phyloP scores from a whole-genome alignment of 2,113 vertebrate species.

The Arenaria interpres region DNA sequence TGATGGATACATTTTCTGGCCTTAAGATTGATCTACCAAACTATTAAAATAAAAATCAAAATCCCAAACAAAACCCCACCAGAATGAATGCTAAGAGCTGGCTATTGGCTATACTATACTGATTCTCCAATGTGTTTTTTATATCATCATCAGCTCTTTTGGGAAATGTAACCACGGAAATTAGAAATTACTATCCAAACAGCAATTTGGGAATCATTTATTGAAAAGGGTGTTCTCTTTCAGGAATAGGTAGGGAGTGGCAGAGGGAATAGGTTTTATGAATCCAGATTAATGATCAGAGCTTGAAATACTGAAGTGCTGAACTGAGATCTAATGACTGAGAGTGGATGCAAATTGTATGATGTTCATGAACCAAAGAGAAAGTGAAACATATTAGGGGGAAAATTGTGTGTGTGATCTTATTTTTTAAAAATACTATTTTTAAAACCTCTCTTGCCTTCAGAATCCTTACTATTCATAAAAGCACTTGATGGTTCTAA shows the following conservation, averaged over 20 bases:
- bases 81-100: not conserved
- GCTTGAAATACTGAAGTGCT: not conserved
- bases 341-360: conserved; percentile 50
- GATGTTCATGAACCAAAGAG: conserved; percentile 41
- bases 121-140: not conserved
- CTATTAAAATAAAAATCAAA: not conserved
- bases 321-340: conserved; percentile 33
- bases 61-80: not conserved
- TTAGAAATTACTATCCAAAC: not conserved
- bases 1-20: not conserved
- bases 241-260: not conserved
- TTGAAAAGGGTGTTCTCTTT: conserved; percentile 32
- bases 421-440: not conserved
- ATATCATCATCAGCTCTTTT: not conserved
- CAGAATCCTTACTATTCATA: conserved; percentile 8
- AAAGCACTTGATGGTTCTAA: conserved; percentile 21
- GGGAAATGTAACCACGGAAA: not conserved
- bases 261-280: not conserved
- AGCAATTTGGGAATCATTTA: conserved; percentile 14
- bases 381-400: not conserved
- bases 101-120: not conserved
- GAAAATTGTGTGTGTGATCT: not conserved
- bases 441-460: conserved; percentile 20
- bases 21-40: not conserved
- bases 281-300: conserved; percentile 30